phyloP scores from a whole-genome alignment of 2,888 invertebrate genomes.

The Stratiomys singularior region DNA sequence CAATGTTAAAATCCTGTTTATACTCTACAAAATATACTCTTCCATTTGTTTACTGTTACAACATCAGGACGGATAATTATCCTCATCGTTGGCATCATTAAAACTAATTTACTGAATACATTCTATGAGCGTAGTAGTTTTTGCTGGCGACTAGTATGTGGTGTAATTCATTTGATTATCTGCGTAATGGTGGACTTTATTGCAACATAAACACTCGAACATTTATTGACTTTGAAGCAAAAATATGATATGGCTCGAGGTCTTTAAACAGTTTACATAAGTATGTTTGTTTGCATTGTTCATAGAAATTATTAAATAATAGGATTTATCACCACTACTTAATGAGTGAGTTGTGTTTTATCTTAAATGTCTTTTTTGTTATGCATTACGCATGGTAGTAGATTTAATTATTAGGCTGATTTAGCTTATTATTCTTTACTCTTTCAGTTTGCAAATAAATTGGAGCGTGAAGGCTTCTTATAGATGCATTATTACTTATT shows the following conservation, averaged over 20 bases:
- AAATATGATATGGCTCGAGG: background rate
- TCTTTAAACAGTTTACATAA: too few species aligned
- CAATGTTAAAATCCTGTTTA: conserved; percentile 42
- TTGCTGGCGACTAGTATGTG: background rate
- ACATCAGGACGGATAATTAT: conserved; percentile 44
- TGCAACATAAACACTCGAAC: conserved; percentile 26
- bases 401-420: too few species aligned
- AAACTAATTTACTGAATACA: conserved; percentile 49
- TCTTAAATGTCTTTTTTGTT: too few species aligned
- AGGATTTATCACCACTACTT: too few species aligned
- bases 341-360: too few species aligned
- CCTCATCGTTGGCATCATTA: conserved; percentile 48
- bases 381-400: too few species aligned
- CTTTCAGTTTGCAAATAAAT: too few species aligned
- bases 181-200: conserved; percentile 24
- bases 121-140: background rate
- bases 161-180: conserved; percentile 20
- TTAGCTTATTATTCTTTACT: too few species aligned
- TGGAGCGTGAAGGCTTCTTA: too few species aligned
- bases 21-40: conserved; percentile 34
- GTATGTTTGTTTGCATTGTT: too few species aligned
- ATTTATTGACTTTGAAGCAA: conserved; percentile 14
- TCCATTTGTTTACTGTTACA: conserved; percentile 36
- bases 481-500: too few species aligned
- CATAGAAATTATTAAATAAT: too few species aligned